These are phyloP conservation scores for Monopis laevigella DNA, from an alignment of 2,888 invertebrate species.

Conservation along the genomic window DNA sequence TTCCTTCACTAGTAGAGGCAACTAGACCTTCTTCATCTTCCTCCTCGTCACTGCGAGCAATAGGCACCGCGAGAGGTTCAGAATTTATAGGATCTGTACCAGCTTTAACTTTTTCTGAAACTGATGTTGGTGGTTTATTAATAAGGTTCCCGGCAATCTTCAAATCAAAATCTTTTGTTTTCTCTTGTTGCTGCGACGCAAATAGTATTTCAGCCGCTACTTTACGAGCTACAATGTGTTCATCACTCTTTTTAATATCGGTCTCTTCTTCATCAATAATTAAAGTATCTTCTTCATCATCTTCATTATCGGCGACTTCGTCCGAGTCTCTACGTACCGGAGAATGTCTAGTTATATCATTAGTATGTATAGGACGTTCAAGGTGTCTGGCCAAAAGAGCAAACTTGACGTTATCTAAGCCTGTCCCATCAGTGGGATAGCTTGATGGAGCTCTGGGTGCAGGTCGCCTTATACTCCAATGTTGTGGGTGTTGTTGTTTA, in stretches of 20 bases:
- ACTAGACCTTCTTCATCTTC: constrained; percentile 85
- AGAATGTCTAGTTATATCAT: constrained; percentile 33
- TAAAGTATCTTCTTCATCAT: constrained; percentile 73
- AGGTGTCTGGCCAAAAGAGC: constrained; percentile 83
- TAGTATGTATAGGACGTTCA: constrained; percentile 64
- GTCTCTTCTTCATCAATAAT: constrained; percentile 73
- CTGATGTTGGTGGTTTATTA: constrained; percentile 49
- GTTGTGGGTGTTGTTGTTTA: constrained; percentile 92
- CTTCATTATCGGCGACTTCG: constrained; percentile 70
- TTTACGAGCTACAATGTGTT: constrained; percentile 59
- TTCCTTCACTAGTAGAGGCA: constrained; percentile 83
- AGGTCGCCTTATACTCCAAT: constrained; percentile 82
- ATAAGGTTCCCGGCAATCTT: constrained; percentile 68
- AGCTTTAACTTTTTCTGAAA: constrained; percentile 47
- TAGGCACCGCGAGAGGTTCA: constrained; percentile 78
- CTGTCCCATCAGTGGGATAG: constrained; percentile 39
- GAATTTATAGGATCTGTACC: constrained; percentile 60
- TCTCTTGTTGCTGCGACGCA: constrained; percentile 54
- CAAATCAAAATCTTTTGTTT: constrained; percentile 58
- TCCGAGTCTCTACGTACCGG: constrained; percentile 56
- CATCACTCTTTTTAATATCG: constrained; percentile 35
- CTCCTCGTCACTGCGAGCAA: constrained; percentile 64
- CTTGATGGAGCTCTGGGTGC: constrained; percentile 51
- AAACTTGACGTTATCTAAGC: constrained; percentile 68
- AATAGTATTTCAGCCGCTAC: constrained; percentile 69